These are phyloP conservation scores for Acanthopagrus latus DNA, from an alignment of 2,797 vertebrate genomes.

Conservation along the genomic window DNA sequence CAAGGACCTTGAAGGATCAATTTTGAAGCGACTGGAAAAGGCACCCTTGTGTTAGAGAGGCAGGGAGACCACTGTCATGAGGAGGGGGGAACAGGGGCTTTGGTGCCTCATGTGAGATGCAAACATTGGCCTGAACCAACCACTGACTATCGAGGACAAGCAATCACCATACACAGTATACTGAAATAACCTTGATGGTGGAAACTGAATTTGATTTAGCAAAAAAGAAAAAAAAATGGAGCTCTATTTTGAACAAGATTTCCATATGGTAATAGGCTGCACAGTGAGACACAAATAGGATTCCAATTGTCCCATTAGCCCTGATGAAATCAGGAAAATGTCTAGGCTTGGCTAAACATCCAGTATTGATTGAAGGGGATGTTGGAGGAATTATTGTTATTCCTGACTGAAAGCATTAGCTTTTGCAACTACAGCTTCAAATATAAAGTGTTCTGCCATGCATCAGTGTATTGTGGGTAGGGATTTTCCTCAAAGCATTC, in stretches of 20 bases:
- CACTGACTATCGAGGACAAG: slow-evolving; percentile 64
- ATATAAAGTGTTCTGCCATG: slow-evolving; percentile 24
- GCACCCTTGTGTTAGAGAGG: slow-evolving; percentile 37
- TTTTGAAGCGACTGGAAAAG: slow-evolving; percentile 65
- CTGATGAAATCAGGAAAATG: slow-evolving; percentile 72
- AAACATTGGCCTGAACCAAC: slow-evolving; percentile 55
- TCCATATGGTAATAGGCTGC: slow-evolving; percentile 79
- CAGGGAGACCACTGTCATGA: slow-evolving; percentile 28
- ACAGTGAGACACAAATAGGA: slow-evolving; percentile 77
- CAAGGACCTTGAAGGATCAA: slow-evolving; percentile 74
- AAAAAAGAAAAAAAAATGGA: slow-evolving; percentile 50
- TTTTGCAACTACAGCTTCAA: slow-evolving; percentile 34
- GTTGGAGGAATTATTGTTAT: slow-evolving; percentile 43
- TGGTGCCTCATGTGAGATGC: slow-evolving; percentile 41
- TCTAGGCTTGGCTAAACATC: slow-evolving; percentile 44
- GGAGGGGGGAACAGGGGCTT: slow-evolving; percentile 27
- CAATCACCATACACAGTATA: slow-evolving; percentile 67
- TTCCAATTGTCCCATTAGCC: slow-evolving; percentile 75
- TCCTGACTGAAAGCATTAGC: slow-evolving; percentile 32
- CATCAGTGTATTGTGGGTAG: slow-evolving; percentile 32
- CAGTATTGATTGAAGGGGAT: slow-evolving; percentile 49
- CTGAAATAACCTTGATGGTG: slow-evolving; percentile 66
- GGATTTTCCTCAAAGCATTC: slow-evolving; percentile 34
- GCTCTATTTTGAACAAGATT: slow-evolving; percentile 71
- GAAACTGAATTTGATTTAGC: slow-evolving; percentile 64